Base-by-base conservation (phyloP, 2,113 vertebrate species). In the Edolisoma coerulescens region DNA sequence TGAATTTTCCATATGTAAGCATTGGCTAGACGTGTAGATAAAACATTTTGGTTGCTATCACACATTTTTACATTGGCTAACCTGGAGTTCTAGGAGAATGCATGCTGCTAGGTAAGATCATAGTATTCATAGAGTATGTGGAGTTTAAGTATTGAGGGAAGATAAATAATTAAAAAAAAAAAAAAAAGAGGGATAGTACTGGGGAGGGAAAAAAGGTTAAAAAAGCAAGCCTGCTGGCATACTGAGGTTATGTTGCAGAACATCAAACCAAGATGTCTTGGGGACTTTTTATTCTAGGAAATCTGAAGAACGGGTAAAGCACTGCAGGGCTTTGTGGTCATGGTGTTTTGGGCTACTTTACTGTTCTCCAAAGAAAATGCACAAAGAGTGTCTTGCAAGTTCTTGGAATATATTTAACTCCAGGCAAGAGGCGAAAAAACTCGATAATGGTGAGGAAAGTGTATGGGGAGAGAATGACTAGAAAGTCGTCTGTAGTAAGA, bases 191-290 rank as follows among this genome's bases (percentile, higher is more conserved):
- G 24, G 7, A 7, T 26, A 12, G 16, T 80, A 53, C 9, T 61
- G 24, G 15, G 4, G 5, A 3, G 7, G 5, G 2, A 2, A 17
- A 19, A 2, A 17, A 20, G 3, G 2, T 22, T n/a, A 1, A 37
- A 53, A 44, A 24, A n/a, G 6, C 17, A 74, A 54, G 30, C 39
- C 47, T 74, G 8, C 20, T 39, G 7, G 70, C 4, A 3, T 27
- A 16, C 4, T 61, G 22, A 70, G 15, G 3, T 8, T 47, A 8
- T 37, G n/a, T 57, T 81, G 44, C 11, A 30, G 71, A 71, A n/a
- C 30, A 28, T 49, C 28, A 47, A 35, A 42, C 16, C 14, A 47
- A 13, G 20, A 5, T 67, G 42, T 67, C 53, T 20, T 56, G 16
- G 18, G 39, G 14, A 32, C 7, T 49, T 67, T 8, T 42, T 26